Conservation (phyloP, 2,797 vertebrate species). For the Enteromius paludinosus region DNA sequence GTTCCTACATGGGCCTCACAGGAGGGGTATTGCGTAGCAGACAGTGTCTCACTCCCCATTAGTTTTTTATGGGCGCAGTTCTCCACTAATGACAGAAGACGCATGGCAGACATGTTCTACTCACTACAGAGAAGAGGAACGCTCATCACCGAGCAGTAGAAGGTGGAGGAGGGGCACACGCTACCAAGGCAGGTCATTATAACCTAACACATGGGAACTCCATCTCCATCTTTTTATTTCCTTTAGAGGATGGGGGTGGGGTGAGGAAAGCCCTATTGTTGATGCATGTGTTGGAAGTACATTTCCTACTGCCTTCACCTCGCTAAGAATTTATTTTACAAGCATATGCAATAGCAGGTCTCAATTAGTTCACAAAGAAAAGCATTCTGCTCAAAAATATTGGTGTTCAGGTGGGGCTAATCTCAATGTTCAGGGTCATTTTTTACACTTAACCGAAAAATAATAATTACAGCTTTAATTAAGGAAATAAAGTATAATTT, state of each 20-base stretch:
- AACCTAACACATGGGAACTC: constrained; percentile 52
- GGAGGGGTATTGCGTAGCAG: background rate
- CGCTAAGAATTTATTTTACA: background rate
- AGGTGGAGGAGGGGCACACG: constrained; percentile 22
- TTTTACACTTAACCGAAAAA: too few relatives aligned
- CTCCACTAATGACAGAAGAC: constrained; percentile 33
- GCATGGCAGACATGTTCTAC: constrained; percentile 29
- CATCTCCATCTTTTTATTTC: constrained; percentile 26
- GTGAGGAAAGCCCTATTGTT: constrained; percentile 19
- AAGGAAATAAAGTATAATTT: background rate
- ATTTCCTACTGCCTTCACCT: background rate
- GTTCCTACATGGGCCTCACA: constrained; percentile 35
- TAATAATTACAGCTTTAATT: background rate
- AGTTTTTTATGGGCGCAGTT: constrained; percentile 31
- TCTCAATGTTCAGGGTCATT: background rate
- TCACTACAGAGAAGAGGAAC: constrained; percentile 21
- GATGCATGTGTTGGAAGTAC: background rate
- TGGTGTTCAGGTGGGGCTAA: background rate
- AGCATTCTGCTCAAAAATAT: background rate
- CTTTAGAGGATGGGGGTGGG: constrained; percentile 13
- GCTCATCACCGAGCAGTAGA: constrained; percentile 7
- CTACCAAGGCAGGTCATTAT: constrained; percentile 60
- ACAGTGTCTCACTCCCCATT: constrained; percentile 16
- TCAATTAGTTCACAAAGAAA: background rate
- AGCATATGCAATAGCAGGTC: background rate